Evolutionary conservation across 2,888 invertebrate genomes (phyloP).

Genomic region (Trissoscelio sp.): DNA sequence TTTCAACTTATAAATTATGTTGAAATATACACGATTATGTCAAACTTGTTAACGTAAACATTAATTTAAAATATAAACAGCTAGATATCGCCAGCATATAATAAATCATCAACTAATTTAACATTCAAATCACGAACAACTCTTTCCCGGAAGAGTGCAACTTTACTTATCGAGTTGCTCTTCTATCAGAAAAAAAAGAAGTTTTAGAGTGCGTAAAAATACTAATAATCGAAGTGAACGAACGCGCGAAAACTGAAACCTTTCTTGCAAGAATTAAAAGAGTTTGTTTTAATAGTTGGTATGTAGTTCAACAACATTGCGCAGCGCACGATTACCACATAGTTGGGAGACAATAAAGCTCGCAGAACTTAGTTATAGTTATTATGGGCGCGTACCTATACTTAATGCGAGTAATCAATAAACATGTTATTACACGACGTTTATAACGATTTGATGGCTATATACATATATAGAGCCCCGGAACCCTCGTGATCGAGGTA

Average conservation of each 20-base stretch:
- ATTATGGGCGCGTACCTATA: slow-evolving; percentile 41
- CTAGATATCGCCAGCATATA: no score
- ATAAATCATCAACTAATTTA: not conserved
- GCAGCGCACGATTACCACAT: slow-evolving; percentile 16
- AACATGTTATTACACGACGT: slow-evolving; percentile 55
- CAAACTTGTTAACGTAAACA: no score
- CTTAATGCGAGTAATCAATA: slow-evolving; percentile 61
- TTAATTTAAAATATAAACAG: no score
- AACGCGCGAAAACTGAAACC: not conserved
- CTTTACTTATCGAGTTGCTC: no score
- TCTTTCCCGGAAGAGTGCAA: no score
- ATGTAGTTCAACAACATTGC: slow-evolving; percentile 35
- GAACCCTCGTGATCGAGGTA: slow-evolving; percentile 3
- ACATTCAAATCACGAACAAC: no score
- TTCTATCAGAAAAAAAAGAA: no score
- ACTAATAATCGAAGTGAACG: not conserved
- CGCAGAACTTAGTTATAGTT: slow-evolving; percentile 52
- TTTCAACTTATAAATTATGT: no score
- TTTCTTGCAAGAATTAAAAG: not conserved
- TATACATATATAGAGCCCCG: not conserved
- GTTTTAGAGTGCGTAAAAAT: no score
- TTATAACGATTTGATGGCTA: slow-evolving; percentile 29
- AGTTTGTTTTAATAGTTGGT: not conserved
- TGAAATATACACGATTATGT: no score
- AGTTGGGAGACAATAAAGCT: slow-evolving; percentile 36